Evolutionary conservation across 2,888 invertebrate genomes (phyloP).

Genomic region (Chaitophorus viminalis): DNA sequence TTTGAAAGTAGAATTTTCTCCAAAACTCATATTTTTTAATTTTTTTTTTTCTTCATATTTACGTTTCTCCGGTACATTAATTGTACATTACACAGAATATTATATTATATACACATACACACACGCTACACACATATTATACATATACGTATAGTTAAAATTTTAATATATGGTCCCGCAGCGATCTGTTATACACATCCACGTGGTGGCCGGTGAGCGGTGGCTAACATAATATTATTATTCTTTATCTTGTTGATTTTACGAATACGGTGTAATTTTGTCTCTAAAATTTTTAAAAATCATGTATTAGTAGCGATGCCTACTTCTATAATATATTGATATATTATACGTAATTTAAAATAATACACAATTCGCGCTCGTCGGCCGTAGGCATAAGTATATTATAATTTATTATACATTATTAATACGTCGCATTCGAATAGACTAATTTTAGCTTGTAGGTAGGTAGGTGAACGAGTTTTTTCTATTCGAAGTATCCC

Average conservation of each 20-base stretch:
- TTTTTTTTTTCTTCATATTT: neutral
- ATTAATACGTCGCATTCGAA: neutral
- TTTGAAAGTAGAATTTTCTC: constrained; percentile 25
- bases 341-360: too few relatives aligned
- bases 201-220: neutral
- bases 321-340: neutral
- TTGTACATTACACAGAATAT: too few relatives aligned
- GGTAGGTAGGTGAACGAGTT: constrained; percentile 50
- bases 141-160: too few relatives aligned
- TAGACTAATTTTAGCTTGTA: constrained; percentile 29
- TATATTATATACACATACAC: too few relatives aligned
- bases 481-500: neutral
- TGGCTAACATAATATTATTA: too few relatives aligned
- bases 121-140: too few relatives aligned
- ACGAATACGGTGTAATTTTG: neutral
- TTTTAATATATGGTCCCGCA: neutral
- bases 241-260: neutral
- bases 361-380: too few relatives aligned
- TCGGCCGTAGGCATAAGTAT: neutral
- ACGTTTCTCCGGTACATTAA: neutral
- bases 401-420: too few relatives aligned
- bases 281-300: neutral
- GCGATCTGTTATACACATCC: neutral
- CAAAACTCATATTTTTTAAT: neutral
- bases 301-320: neutral